Conservation (phyloP, 2,888 invertebrate species). For the Macrostomum cliftonense region DNA sequence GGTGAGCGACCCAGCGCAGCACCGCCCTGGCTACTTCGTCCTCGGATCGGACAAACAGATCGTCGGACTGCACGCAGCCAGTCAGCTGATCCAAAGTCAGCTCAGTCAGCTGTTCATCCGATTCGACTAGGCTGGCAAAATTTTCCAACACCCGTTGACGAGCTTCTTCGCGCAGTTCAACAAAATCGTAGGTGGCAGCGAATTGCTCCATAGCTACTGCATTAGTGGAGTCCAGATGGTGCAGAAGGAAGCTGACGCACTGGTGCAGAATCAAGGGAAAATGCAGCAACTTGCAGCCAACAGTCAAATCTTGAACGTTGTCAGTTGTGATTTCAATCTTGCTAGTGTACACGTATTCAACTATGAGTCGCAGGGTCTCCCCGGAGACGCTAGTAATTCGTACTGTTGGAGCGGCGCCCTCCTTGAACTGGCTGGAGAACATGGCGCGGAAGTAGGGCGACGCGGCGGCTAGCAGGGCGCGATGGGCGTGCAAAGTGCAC, state of each 20-base stretch:
- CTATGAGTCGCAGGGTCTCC: slow-evolving; percentile 6
- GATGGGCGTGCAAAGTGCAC: background rate
- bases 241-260: slow-evolving; percentile 12
- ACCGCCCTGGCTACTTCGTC: slow-evolving; percentile 13
- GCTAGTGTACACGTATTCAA: slow-evolving; percentile 13
- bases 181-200: slow-evolving; percentile 8
- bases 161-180: slow-evolving; percentile 5
- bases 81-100: slow-evolving; percentile 10
- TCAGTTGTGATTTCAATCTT: slow-evolving; percentile 10
- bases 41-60: slow-evolving; percentile 8
- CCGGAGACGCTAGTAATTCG: background rate
- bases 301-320: slow-evolving; percentile 12
- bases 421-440: too few relatives aligned
- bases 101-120: slow-evolving; percentile 9
- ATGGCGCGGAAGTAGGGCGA: too few relatives aligned
- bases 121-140: slow-evolving; percentile 3
- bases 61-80: slow-evolving; percentile 12
- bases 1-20: slow-evolving; percentile 6
- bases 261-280: slow-evolving; percentile 10
- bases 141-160: slow-evolving; percentile 8
- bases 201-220: slow-evolving; percentile 12
- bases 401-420: too few relatives aligned
- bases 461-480: too few relatives aligned
- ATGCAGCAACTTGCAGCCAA: slow-evolving; percentile 12
- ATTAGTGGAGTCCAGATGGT: slow-evolving; percentile 12